Evolutionary conservation across 53 echinoderm and acorn worm species (phyloP), one percentile per base, ranked within the genome.

Genomic region (Mesocentrotus franciscanus): DNA sequence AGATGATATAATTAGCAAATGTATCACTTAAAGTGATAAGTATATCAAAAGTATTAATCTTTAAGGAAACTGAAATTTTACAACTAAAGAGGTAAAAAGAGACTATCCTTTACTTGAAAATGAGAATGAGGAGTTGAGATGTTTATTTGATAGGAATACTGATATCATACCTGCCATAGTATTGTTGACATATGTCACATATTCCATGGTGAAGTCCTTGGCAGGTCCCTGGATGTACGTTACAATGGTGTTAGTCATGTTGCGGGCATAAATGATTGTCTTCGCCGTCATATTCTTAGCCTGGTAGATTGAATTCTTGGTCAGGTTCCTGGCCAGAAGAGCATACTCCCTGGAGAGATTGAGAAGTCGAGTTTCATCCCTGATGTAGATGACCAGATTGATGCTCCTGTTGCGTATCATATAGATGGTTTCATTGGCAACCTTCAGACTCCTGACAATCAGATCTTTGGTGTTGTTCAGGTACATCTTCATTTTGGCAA

Each of bases 111-210:
- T 61, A 17, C 61, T 64, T 64, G 64, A 64, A n/a, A 64, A 64
- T 64, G 7, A 18, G 64, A 18, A 18, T 18, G 64, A 64, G 7
- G 16, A 64, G 0, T 64, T 64, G 64, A 64, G 64, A 64, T 64
- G 17, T 20, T 11, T 64, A 20, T 64, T 18, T 18, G 20, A 16
- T 7, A 64, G 15, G 16, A 64, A 64, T 64, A 18, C 20, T 18
- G 64, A 64, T 64, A 7, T 75, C 97, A 85, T 92, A 98, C 98
- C 98, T 78, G 96, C 95, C 97, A 99, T 96, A 71, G 99, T 98
- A 95, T 97, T 97, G 93, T 99, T 99, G 60, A 99, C 71, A 68
- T 98, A 99, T 56, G 94, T 95, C 58, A 96, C 95, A 84, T 96
- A 96, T 62, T 71, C 85, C 61, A 85, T 95, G 78, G 96, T 93